Percentiles rank a stretch among this genome's conserved stretches.
These are phyloP conservation scores for Hirtodrosophila alboralis DNA, from an alignment of 2,888 invertebrate genomes.

Conservation along the genomic window DNA sequence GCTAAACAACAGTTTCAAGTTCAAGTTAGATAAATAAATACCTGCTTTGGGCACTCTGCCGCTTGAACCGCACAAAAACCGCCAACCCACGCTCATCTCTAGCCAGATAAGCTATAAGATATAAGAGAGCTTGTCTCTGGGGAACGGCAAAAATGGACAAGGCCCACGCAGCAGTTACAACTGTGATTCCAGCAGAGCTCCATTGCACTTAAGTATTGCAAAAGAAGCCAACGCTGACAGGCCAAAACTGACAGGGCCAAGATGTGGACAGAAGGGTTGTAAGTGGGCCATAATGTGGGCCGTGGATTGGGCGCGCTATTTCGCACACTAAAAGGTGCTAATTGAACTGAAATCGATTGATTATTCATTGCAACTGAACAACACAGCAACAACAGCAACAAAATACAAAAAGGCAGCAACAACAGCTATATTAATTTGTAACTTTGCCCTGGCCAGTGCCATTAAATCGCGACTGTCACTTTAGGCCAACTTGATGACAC, in stretches of 20 bases:
- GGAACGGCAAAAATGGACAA: slow-evolving; percentile 18
- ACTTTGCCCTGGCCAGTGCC: slow-evolving; percentile 68
- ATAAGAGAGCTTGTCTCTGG: slow-evolving; percentile 12
- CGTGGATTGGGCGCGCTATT: slow-evolving; percentile 70
- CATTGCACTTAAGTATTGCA: slow-evolving; percentile 75
- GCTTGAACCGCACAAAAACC: too few species aligned
- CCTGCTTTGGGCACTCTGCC: too few species aligned
- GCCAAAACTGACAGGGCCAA: slow-evolving; percentile 37
- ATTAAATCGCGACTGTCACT: slow-evolving; percentile 84
- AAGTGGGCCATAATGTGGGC: slow-evolving; percentile 32
- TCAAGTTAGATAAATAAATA: too few species aligned
- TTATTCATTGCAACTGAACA: slow-evolving; percentile 74
- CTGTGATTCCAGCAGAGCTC: slow-evolving; percentile 32
- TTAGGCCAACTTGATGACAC: slow-evolving; percentile 83
- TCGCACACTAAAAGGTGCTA: slow-evolving; percentile 82
- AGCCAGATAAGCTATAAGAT: slow-evolving; percentile 28
- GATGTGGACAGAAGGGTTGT: slow-evolving; percentile 1
- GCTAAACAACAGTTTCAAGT: too few species aligned
- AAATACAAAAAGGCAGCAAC: too few species aligned
- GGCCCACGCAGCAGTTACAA: slow-evolving; percentile 43
- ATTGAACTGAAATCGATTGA: slow-evolving; percentile 78
- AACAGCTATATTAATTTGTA: slow-evolving; percentile 79
- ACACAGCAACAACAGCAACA: slow-evolving; percentile 21
- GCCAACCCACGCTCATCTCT: slow-evolving; percentile 33
- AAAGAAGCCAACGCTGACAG: slow-evolving; percentile 62